These are phyloP conservation scores for Rambutsinella grinnellia DNA, from an alignment of 2,888 invertebrate genomes.

Conservation along the genomic window DNA sequence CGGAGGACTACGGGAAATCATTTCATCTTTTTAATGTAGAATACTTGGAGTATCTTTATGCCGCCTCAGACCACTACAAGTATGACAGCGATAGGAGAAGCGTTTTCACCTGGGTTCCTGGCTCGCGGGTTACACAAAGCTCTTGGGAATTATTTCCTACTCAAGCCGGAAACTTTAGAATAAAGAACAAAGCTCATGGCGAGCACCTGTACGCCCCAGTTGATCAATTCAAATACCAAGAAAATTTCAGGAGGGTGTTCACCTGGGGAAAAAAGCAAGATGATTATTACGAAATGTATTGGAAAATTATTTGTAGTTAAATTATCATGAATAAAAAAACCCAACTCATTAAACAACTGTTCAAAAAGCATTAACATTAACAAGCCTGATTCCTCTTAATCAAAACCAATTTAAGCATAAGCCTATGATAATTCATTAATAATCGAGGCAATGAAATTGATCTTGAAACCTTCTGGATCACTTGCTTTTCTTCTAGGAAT, in stretches of 20 bases:
- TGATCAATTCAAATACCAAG: not conserved
- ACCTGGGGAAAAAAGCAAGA: constrained; percentile 3
- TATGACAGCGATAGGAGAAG: constrained; percentile 4
- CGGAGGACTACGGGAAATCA: not conserved
- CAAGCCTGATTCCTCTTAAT: too few relatives aligned
- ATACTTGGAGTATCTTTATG: constrained; percentile 5
- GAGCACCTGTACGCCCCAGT: constrained; percentile 4
- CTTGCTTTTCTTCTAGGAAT: too few relatives aligned
- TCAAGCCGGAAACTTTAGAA: not conserved
- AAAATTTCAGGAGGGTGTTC: constrained; percentile 2
- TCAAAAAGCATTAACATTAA: too few relatives aligned
- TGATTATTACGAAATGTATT: not conserved
- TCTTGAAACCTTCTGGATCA: too few relatives aligned
- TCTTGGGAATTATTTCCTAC: not conserved
- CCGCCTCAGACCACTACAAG: constrained; percentile 4
- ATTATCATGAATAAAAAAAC: too few relatives aligned
- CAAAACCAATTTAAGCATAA: too few relatives aligned
- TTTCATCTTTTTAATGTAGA: not conserved
- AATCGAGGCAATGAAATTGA: too few relatives aligned
- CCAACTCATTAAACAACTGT: too few relatives aligned
- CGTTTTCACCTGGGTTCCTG: constrained; percentile 9
- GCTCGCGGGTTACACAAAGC: not conserved
- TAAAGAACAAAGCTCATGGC: not conserved
- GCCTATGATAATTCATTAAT: too few relatives aligned
- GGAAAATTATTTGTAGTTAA: not conserved